Base-by-base conservation (phyloP, 1,140 invertebrate species). In the Papilio helenus region DNA sequence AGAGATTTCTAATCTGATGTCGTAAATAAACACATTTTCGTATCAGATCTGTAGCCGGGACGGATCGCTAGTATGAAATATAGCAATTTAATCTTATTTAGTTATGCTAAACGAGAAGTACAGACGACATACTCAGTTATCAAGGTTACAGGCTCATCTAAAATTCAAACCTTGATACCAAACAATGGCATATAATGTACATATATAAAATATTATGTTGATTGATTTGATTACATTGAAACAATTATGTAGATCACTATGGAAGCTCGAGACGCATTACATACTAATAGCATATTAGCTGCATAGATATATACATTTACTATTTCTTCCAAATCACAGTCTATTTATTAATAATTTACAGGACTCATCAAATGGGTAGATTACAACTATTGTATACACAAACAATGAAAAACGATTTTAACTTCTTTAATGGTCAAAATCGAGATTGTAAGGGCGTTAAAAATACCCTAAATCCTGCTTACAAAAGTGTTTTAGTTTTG, bases 141-240 rank as follows among this genome's bases (percentile, higher is more conserved):
- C 20, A 61, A 61, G 58, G 58, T 26, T 61, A 23, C 20, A 61
- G 23, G 5, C 58, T 61, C 58, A 61, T 61, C 58, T 26, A 61
- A 61, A 61, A 61, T 61, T 61, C 58, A 61, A 26, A 61, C 20
- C 58, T 26, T 12, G 58, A 61, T 61, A 61, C 23, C 10, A 61
- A 0, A 61, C 58, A 61, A 61, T 61, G 14, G 9, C 58, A 61
- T 26, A 61, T 58, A 58, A 55, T 58, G 23, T n/a, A 61, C 9
- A 26, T 23, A 61, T 23, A 55, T 55, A 55, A n/a, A 55, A 55
- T 55, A 55, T 20, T 55, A 55, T 10, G 55, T 10, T 20, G 55
- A 58, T 23, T 58, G 58, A 61, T 61, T 61, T 61, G 20, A 10
- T 26, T 14, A 55, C n/a, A 55, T 55, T 55, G 51, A 55, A 55